Conservation (phyloP, 2,888 invertebrate genomes). For the Aleiodes testaceus region DNA sequence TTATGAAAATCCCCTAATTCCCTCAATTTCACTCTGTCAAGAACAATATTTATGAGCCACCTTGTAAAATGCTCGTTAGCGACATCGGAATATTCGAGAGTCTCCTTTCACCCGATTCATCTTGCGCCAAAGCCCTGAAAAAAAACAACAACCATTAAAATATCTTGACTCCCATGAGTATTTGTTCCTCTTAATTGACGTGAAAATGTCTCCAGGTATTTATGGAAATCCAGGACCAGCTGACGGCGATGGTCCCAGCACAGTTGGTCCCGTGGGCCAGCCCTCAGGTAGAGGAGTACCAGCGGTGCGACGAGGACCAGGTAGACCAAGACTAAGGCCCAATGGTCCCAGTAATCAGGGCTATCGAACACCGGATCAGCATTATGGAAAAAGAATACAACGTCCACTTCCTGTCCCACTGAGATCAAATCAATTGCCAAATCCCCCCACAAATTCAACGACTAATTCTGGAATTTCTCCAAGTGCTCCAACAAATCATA, state of each 20-base stretch:
- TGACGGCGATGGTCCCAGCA: slow-evolving; percentile 65
- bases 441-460: slow-evolving; percentile 45
- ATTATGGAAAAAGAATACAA: slow-evolving; percentile 62
- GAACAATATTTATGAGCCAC: slow-evolving; percentile 44
- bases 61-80: slow-evolving; percentile 31
- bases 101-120: slow-evolving; percentile 23
- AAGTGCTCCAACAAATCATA: slow-evolving; percentile 49
- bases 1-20: background rate
- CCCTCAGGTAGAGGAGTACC: slow-evolving; percentile 55
- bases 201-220: slow-evolving; percentile 46
- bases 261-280: slow-evolving; percentile 60
- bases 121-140: slow-evolving; percentile 2
- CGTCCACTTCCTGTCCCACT: slow-evolving; percentile 68
- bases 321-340: slow-evolving; percentile 80
- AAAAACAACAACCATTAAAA: too few species aligned
- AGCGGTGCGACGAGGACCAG: slow-evolving; percentile 78
- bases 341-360: slow-evolving; percentile 80
- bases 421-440: slow-evolving; percentile 62
- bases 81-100: slow-evolving; percentile 24
- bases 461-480: slow-evolving; percentile 45
- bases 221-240: slow-evolving; percentile 55
- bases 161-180: background rate
- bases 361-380: slow-evolving; percentile 74
- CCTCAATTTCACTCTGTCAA: slow-evolving; percentile 44
- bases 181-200: background rate